phyloP scores from a whole-genome alignment of 2,888 invertebrate genomes.

The Ormyrus pomaceus region DNA sequence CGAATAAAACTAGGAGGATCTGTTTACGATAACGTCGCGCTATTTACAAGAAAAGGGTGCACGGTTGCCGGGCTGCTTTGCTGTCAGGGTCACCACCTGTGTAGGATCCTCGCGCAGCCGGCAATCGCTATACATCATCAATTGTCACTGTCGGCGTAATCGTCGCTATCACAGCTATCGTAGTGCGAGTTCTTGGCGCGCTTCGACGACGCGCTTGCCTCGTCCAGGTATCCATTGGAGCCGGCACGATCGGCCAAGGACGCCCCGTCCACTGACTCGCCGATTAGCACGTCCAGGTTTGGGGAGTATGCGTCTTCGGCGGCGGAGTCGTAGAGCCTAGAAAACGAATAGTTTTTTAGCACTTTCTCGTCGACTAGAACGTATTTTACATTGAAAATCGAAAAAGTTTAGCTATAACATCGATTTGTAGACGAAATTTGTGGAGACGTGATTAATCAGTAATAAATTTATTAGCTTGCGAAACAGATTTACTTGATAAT shows the following conservation, averaged over 20 bases:
- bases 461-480: too few species aligned
- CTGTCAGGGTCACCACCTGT: too few species aligned
- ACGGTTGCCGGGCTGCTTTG: neutral
- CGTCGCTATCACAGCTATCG: constrained; percentile 73
- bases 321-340: constrained; percentile 67
- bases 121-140: constrained; percentile 52
- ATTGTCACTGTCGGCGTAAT: constrained; percentile 74
- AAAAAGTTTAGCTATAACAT: too few species aligned
- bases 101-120: neutral
- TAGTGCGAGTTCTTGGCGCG: constrained; percentile 67
- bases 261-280: constrained; percentile 61
- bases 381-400: too few species aligned
- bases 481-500: too few species aligned
- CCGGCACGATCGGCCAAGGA: constrained; percentile 19
- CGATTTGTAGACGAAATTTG: too few species aligned
- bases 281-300: constrained; percentile 80
- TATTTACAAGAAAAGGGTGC: constrained; percentile 45
- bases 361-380: too few species aligned
- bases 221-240: constrained; percentile 28
- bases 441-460: too few species aligned
- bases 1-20: constrained; percentile 46
- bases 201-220: constrained; percentile 19
- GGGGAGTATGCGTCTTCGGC: constrained; percentile 82
- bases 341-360: neutral
- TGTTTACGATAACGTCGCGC: constrained; percentile 26